Evolutionary conservation across 2,888 invertebrate genomes (phyloP), one percentile per base, ranked within the genome.

Genomic region (Atherix ibis): DNA sequence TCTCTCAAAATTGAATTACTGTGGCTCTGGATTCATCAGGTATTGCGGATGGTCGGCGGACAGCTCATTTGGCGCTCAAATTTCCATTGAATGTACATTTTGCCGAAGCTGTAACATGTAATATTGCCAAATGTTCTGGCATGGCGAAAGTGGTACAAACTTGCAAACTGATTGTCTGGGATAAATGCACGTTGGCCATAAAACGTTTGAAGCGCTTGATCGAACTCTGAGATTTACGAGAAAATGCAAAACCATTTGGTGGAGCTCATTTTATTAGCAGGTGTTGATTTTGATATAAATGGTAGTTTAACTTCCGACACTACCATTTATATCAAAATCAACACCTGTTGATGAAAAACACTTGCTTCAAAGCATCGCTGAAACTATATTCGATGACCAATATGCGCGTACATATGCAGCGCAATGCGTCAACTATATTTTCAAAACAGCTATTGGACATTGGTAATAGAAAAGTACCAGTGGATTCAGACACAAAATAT

Each of bases 11-110:
- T 32, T 36, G 43, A 4, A 50, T 54, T 26, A 53, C 52, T n/a
- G 30, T 61, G 22, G 51, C 54, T 5, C 40, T 59, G 17, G 58
- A 58, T 5, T 58, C 53, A 18, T 56, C 55, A 4, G 56, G 57
- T 4, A 60, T 62, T 34, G 56, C 55, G 13, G 53, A 57, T 6
- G 36, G 36, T 18, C 26, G 36, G n/a, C 13, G 46, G 18, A 54
- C 50, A 16, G 46, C 46, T 13, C 55, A 57, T 44, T 51, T 49
- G 30, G 41, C 46, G 18, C 46, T 53, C 13, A 51, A 52, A 35
- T 39, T 51, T 31, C 48, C 50, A 33, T 37, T 51, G 18, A 46
- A 49, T 33, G 4, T 40, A 14, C 18, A 39, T 9, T 4, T 14
- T 15, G 18, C 32, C 18, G 29, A 31, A 22, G 6, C n/a, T 14